Percentiles rank a stretch among this genome's conserved stretches.
Conservation (phyloP, 37 sponge, comb jelly and placozoan genomes). For the Agelas oroides region DNA sequence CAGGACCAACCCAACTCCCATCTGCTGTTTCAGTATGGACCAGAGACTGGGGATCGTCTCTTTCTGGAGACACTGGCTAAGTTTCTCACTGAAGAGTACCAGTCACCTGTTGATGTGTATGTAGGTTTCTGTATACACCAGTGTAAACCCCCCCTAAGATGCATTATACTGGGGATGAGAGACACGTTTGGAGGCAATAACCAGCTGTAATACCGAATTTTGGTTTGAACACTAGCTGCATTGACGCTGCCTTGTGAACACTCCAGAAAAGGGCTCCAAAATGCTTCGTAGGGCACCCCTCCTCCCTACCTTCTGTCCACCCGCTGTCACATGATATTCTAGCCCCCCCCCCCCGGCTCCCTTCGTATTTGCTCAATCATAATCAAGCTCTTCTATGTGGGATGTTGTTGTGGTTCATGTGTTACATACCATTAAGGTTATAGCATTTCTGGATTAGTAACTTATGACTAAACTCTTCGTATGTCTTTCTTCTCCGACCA, state of each 20-base stretch:
- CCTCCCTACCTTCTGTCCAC: background rate
- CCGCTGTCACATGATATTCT: no score
- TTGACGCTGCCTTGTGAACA: no score
- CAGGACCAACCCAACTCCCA: conserved; percentile 46
- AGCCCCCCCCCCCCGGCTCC: background rate
- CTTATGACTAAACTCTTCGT: background rate
- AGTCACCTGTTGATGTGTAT: conserved; percentile 62
- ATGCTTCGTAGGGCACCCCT: no score
- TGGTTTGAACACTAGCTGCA: no score
- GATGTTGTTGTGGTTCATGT: background rate
- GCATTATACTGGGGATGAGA: no score
- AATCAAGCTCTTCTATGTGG: background rate
- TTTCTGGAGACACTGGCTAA: conserved; percentile 65
- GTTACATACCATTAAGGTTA: background rate
- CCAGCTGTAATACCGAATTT: no score
- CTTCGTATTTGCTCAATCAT: no score
- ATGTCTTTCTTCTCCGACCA: background rate
- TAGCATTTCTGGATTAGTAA: background rate
- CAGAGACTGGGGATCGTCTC: conserved; percentile 40
- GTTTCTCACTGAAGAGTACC: conserved; percentile 70
- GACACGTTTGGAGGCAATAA: no score
- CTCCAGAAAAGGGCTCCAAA: no score
- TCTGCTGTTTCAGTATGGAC: conserved; percentile 77
- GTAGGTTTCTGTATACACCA: no score
- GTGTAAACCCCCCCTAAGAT: no score